Evolutionary conservation across 1,140 invertebrate genomes (phyloP), one percentile per base, ranked within the genome.

Genomic region (Thrips palmi): DNA sequence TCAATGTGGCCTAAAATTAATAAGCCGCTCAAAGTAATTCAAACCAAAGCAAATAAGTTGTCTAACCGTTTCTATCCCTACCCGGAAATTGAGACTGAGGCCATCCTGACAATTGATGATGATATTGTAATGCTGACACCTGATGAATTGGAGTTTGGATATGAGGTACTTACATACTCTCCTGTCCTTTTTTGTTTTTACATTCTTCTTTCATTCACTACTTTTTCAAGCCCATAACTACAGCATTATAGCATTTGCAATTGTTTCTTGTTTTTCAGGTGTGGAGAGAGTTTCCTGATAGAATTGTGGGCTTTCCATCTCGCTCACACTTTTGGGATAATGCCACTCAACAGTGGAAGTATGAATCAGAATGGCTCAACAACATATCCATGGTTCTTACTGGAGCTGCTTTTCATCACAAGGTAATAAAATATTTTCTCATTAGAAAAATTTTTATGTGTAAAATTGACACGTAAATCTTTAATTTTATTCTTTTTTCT

Each of bases 341-440:
- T 59, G 58, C 61, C 0, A 87, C 80, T 1, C 57, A 63, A 44
- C 68, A 69, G 37, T 92, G 85, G 84, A 79, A 75, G 42, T 93
- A 92, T 53, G 83, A 91, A 59, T 88, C 84, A 30, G 88, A 93
- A 60, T 93, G 88, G 88, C 88, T 79, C 1, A 92, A 89, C 60
- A 74, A 87, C 54, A 80, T 91, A 39, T 88, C 84, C 1, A 87
- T 89, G 83, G 84, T 92, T 18, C 57, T 92, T 14, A 92, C 86
- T 0, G 87, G 86, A 18, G 85, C 83, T n/a, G 84, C 86, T 25
- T 91, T 91, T 60, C 80, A 89, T 55, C 85, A 92, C 53, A 89
- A 89, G 55, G 71, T 79, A 57, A 47, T 40, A 44, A 19, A 30
- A n/a, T n/a, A 27, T 27, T 27, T 27, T 37, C 10, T 37, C n/a